Evolutionary conservation across 2,888 invertebrate species (phyloP).

Genomic region (Deroplatys truncata): DNA sequence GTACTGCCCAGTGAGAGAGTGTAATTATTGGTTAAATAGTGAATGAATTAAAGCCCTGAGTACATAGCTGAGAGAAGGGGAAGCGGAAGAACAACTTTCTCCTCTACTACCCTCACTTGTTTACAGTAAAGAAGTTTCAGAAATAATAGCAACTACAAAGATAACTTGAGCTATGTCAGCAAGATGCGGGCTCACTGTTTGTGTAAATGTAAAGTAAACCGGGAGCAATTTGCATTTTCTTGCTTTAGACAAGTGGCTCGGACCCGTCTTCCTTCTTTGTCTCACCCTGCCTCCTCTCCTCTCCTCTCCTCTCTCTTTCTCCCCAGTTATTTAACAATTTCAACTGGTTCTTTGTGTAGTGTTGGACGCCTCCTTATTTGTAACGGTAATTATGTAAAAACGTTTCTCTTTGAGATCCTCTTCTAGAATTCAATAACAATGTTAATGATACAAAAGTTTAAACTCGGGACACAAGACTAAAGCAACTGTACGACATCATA

Average conservation of each 20-base stretch:
- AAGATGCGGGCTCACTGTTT: neutral
- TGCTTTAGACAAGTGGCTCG: neutral
- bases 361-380: neutral
- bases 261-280: neutral
- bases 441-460: too few species aligned
- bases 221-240: neutral
- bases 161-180: neutral
- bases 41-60: too few species aligned
- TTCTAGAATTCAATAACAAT: neutral
- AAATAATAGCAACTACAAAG: neutral
- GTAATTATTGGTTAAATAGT: too few species aligned
- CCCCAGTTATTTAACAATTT: neutral
- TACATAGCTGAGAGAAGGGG: neutral
- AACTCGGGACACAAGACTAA: too few species aligned
- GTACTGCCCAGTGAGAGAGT: too few species aligned
- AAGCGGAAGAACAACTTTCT: neutral
- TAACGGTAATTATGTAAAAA: neutral
- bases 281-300: too few species aligned
- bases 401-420: neutral
- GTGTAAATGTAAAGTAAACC: neutral
- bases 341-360: neutral
- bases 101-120: neutral
- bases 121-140: neutral
- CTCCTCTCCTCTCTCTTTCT: neutral
- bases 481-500: too few species aligned